Evolutionary conservation across 2,113 vertebrate genomes (phyloP).

Genomic region (Butastur rufipennis): DNA sequence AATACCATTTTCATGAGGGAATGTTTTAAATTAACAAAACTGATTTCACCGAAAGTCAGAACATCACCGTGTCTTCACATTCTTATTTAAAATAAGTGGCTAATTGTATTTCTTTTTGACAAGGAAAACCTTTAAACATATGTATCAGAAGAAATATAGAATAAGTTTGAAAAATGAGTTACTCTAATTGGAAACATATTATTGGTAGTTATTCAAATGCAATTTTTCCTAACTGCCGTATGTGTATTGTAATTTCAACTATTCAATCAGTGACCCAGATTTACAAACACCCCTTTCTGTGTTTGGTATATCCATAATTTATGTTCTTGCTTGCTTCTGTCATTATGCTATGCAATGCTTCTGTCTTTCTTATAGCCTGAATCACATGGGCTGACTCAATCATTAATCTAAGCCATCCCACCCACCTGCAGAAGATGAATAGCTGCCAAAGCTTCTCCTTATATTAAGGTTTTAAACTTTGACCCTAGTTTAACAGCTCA

Average conservation of each 20-base stretch:
- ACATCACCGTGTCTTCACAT: not conserved
- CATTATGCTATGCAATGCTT: not conserved
- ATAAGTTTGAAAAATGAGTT: not conserved
- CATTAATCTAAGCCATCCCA: not conserved
- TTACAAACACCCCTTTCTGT: not conserved
- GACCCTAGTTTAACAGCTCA: not conserved
- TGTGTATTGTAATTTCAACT: not conserved
- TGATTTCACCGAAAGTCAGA: not conserved
- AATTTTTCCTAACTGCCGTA: not conserved
- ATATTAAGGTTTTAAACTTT: not conserved
- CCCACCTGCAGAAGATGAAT: not conserved
- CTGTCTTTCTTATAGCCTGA: not conserved
- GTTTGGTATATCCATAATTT: not conserved
- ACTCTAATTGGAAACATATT: not conserved
- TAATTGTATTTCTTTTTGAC: constrained; percentile 7
- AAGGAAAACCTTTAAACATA: constrained; percentile 7
- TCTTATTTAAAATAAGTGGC: not conserved
- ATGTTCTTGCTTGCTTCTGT: not conserved
- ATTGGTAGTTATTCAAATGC: not conserved
- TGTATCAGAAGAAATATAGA: not conserved
- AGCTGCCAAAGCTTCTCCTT: not conserved
- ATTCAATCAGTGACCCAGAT: not conserved
- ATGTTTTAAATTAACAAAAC: not conserved
- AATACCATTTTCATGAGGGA: not conserved
- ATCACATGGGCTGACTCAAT: not conserved